Evolutionary conservation across 2,113 vertebrate genomes (phyloP), one percentile per base, ranked within the genome.

Genomic region (Marcusenius ussheri): DNA sequence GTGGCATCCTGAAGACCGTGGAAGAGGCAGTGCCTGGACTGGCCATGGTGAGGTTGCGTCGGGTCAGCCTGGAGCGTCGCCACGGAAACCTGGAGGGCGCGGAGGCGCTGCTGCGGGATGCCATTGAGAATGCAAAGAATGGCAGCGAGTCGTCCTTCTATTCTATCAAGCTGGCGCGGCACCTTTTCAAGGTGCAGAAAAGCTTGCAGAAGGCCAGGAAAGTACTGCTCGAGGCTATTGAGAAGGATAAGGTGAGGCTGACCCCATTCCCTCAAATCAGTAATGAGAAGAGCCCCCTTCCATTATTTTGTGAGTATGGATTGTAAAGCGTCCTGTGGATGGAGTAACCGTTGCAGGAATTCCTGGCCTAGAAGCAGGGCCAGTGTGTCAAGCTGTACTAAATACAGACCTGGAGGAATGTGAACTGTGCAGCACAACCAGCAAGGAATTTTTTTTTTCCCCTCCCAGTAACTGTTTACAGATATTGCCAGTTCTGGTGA

Each of bases 51-150:
- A 97, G 98, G 42, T 94, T 99, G 91, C 96, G 98, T 77, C 95
- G 98, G 92, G 99, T 99, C 53, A 99, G 97, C 92, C 93, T 99
- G 89, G 99, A 99, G 90, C 97, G 98, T 91, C 96, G 99, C 6
- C 98, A 98, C 0, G 98, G 98, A 2, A 98, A 98, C 93, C 93
- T 99, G 96, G 98, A 97, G 3, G 97, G 97, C 90, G 98, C 98
- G 0, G 98, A 98, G 89, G 94, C 96, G 5, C 94, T 99, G 91
- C 96, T 99, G 31, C 95, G 96, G 56, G 98, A 99, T 3, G 98
- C 98, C 24, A 96, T 99, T 92, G 96, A 96, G 80, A 96, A 95
- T 1, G 96, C 97, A 39, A 98, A 96, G 66, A 97, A 95, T 21
- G 88, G 93, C 42, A 96, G 93, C 0, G 98, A 99, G 56, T 94